Evolutionary conservation across 2,888 invertebrate genomes (phyloP).

Genomic region (Catocala fraxini): DNA sequence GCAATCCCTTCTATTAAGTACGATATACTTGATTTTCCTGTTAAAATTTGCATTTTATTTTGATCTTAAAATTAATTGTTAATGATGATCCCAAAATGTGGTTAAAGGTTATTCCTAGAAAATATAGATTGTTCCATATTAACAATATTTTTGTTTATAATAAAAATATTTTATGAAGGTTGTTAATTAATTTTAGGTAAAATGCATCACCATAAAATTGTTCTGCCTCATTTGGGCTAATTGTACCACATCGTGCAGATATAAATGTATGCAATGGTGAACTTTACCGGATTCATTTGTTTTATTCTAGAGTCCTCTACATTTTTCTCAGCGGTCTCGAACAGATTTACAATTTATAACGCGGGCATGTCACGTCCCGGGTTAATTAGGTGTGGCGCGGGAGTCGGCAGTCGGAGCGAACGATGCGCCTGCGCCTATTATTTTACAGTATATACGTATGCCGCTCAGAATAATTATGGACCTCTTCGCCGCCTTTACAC

Average conservation of each 20-base stretch:
- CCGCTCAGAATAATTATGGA: constrained; percentile 70
- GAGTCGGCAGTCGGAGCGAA: constrained; percentile 49
- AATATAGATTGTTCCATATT: no score
- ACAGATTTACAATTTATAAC: constrained; percentile 82
- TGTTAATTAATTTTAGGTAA: no score
- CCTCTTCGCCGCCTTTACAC: constrained; percentile 66
- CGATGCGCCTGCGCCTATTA: constrained; percentile 62
- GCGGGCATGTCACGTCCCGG: constrained; percentile 77
- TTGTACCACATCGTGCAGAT: constrained; percentile 1
- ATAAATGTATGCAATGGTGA: constrained; percentile 2
- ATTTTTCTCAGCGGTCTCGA: constrained; percentile 65
- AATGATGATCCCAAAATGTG: no score
- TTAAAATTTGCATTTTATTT: no score
- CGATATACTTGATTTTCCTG: no score
- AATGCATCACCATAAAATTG: no score
- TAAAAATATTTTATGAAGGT: no score
- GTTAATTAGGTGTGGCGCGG: constrained; percentile 80
- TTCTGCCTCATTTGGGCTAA: no score
- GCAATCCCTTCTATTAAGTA: no score
- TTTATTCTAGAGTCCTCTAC: constrained; percentile 39
- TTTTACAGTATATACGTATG: constrained; percentile 63
- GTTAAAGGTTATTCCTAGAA: no score
- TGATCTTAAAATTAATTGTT: no score
- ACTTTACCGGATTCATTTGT: constrained; percentile 28
- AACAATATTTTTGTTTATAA: no score